These are phyloP conservation scores for Potamilus streckersoni DNA, from an alignment of 1,140 invertebrate species.

Conservation along the genomic window DNA sequence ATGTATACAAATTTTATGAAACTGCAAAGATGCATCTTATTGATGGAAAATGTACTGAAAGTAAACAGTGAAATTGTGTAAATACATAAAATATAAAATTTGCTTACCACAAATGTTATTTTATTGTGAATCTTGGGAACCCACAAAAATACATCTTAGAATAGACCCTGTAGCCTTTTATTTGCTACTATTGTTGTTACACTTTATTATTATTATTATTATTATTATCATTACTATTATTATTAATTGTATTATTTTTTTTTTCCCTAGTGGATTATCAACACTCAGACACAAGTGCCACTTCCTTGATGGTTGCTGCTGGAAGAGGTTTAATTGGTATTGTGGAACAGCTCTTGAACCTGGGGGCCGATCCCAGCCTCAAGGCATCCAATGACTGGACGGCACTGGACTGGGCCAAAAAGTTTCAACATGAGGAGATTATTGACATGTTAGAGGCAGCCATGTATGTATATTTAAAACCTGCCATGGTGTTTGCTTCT, in stretches of 20 bases:
- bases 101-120: no score
- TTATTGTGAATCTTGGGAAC: no score
- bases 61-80: no score
- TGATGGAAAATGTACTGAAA: no score
- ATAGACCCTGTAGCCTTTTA: not conserved
- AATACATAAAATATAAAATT: no score
- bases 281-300: slow-evolving; percentile 78
- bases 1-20: no score
- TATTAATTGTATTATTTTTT: no score
- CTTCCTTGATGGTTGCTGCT: slow-evolving; percentile 83
- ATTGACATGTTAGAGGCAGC: slow-evolving; percentile 68
- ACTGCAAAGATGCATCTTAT: no score
- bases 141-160: no score
- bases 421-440: slow-evolving; percentile 74
- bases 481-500: no score
- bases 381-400: slow-evolving; percentile 79
- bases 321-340: slow-evolving; percentile 76
- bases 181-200: not conserved
- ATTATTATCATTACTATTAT: no score
- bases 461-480: slow-evolving; percentile 48
- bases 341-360: slow-evolving; percentile 77
- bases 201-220: no score
- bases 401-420: slow-evolving; percentile 80
- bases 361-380: slow-evolving; percentile 78
- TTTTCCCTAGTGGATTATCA: slow-evolving; percentile 67